These are phyloP conservation scores for Pitta sordida DNA, from an alignment of 2,113 vertebrate species.

Conservation along the genomic window DNA sequence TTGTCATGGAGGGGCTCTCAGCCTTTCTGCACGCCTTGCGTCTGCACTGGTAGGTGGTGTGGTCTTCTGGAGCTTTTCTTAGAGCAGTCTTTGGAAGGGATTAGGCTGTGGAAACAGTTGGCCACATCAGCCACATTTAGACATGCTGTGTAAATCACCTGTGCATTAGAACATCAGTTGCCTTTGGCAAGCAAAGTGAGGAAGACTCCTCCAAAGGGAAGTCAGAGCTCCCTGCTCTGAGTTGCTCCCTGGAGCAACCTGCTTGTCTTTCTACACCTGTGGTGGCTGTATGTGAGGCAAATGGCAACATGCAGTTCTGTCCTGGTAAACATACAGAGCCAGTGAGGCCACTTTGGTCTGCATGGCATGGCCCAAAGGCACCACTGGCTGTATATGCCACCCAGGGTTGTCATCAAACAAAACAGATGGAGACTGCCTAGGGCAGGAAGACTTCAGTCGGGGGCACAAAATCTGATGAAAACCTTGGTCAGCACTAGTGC, in stretches of 20 bases:
- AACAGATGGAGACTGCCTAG: neutral
- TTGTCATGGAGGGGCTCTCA: constrained; percentile 87
- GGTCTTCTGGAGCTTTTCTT: neutral
- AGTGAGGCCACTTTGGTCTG: neutral
- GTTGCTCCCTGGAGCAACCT: neutral
- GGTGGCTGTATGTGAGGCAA: neutral
- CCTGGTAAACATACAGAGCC: neutral
- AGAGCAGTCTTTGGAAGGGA: neutral
- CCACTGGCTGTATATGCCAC: neutral
- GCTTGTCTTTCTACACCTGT: neutral
- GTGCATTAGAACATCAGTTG: neutral
- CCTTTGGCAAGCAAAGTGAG: neutral
- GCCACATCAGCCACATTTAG: neutral
- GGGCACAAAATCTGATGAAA: neutral
- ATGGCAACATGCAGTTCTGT: neutral
- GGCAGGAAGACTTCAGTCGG: neutral
- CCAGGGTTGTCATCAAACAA: neutral
- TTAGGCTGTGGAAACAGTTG: neutral
- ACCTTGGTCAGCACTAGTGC: neutral
- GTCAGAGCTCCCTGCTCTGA: neutral
- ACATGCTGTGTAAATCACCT: neutral
- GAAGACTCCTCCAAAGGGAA: neutral
- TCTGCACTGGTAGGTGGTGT: constrained; percentile 78
- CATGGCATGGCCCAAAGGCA: neutral
- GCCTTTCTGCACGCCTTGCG: constrained; percentile 84